These are phyloP conservation scores for Chunga burmeisteri DNA, from an alignment of 2,113 vertebrate species.

Conservation along the genomic window DNA sequence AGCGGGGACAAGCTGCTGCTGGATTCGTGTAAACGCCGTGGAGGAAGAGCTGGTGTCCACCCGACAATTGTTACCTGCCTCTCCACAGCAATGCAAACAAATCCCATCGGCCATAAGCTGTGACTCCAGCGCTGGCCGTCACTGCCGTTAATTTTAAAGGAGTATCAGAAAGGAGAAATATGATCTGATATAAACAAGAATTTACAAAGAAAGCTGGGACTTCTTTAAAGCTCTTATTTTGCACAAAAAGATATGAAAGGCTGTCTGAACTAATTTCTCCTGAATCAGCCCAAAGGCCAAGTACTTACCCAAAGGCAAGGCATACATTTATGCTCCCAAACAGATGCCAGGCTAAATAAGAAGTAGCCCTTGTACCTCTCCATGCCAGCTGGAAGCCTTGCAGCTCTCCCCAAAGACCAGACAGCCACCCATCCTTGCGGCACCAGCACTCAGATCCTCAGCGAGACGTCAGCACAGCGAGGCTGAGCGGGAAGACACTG, in stretches of 20 bases:
- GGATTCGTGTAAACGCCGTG: fast-evolving
- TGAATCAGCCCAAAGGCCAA: neutral
- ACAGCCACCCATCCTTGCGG: neutral
- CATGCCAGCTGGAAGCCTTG: neutral
- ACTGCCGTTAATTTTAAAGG: fast-evolving
- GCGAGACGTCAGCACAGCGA: fast-evolving
- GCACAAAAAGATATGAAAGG: neutral
- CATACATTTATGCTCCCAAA: neutral
- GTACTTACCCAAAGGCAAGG: neutral
- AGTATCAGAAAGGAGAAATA: neutral
- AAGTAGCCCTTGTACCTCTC: neutral
- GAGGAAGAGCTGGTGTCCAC: neutral
- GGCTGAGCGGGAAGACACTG: neutral
- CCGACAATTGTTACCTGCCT: neutral
- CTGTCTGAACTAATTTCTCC: neutral
- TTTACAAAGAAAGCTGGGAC: neutral
- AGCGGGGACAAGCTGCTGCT: neutral
- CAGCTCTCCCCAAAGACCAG: neutral
- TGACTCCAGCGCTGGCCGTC: fast-evolving
- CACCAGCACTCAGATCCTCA: neutral
- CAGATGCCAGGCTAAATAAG: neutral
- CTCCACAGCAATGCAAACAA: neutral
- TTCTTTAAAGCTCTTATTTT: neutral
- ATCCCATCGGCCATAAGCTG: neutral
- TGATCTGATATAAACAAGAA: neutral